phyloP scores from a whole-genome alignment of 2,113 vertebrate genomes.

The Speoplatyrhinus poulsoni region DNA sequence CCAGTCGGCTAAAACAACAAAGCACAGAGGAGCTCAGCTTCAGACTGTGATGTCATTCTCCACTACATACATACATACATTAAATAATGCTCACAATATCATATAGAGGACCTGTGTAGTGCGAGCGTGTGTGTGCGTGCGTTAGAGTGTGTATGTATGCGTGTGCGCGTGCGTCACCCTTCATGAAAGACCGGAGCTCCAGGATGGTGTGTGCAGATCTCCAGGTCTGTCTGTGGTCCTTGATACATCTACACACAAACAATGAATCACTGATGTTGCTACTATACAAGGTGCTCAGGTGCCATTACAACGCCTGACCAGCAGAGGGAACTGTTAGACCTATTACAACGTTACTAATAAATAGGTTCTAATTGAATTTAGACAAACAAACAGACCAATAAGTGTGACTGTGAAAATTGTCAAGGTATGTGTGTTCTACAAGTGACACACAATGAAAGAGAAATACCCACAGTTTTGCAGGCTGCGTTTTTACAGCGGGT shows the following conservation, averaged over 20 bases:
- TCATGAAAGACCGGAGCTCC: conserved; percentile 92
- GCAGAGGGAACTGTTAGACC: conserved; percentile 42
- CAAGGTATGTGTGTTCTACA: too few relatives aligned
- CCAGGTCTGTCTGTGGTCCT: conserved; percentile 78
- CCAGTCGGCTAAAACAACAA: too few relatives aligned
- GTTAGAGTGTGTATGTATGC: too few relatives aligned
- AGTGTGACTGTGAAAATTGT: too few relatives aligned
- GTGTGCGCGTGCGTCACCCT: conserved; percentile 78
- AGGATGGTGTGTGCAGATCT: conserved; percentile 85
- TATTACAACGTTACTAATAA: too few relatives aligned
- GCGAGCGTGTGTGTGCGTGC: background rate
- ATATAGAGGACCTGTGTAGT: background rate
- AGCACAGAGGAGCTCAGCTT: too few relatives aligned
- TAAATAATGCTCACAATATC: too few relatives aligned
- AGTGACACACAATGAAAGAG: conserved; percentile 1
- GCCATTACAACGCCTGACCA: conserved; percentile 5
- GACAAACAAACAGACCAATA: too few relatives aligned
- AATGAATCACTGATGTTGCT: background rate
- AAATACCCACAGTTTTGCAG: conserved; percentile 87
- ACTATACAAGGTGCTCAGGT: background rate
- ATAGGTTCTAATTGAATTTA: too few relatives aligned
- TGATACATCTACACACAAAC: conserved; percentile 77
- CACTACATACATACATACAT: too few relatives aligned
- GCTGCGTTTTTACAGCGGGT: conserved; percentile 89
- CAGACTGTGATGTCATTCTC: too few relatives aligned